phyloP scores from a whole-genome alignment of 2,888 invertebrate genomes.

The Hoplodrina ambigua region DNA sequence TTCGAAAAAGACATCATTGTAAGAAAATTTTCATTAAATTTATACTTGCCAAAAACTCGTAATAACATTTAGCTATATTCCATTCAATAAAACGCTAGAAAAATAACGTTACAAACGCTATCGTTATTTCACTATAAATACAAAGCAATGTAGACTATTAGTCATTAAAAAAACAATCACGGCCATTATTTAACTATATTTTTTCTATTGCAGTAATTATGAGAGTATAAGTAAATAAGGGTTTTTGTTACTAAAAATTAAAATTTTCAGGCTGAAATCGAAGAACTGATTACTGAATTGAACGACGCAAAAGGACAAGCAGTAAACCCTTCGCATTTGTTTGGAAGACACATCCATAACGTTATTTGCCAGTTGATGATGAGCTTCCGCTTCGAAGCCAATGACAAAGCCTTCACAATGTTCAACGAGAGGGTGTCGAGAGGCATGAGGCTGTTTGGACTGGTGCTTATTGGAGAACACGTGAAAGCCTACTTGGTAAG shows the following conservation, averaged over 20 bases:
- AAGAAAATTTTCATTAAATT: constrained; percentile 68
- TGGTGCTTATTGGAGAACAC: constrained; percentile 93
- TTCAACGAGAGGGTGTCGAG: constrained; percentile 95
- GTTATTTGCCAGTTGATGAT: constrained; percentile 96
- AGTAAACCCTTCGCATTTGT: constrained; percentile 91
- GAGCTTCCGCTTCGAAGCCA: constrained; percentile 94
- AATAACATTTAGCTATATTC: too few relatives aligned
- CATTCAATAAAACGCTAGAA: too few relatives aligned
- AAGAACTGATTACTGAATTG: constrained; percentile 89
- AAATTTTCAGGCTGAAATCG: constrained; percentile 89
- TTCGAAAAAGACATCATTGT: constrained; percentile 95
- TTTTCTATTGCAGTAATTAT: too few relatives aligned
- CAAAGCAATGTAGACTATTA: too few relatives aligned
- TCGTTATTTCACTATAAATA: too few relatives aligned
- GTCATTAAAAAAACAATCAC: too few relatives aligned
- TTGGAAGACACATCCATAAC: constrained; percentile 95
- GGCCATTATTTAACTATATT: too few relatives aligned
- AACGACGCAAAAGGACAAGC: constrained; percentile 73
- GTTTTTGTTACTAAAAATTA: neutral
- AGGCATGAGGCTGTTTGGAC: constrained; percentile 95
- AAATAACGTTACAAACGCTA: too few relatives aligned
- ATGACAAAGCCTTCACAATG: constrained; percentile 92
- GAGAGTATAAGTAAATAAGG: too few relatives aligned
- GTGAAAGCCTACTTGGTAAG: constrained; percentile 91
- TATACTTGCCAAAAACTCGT: too few relatives aligned